These are phyloP conservation scores for Leucoraja erinaceus DNA, from an alignment of 2,113 vertebrate species.

Conservation along the genomic window DNA sequence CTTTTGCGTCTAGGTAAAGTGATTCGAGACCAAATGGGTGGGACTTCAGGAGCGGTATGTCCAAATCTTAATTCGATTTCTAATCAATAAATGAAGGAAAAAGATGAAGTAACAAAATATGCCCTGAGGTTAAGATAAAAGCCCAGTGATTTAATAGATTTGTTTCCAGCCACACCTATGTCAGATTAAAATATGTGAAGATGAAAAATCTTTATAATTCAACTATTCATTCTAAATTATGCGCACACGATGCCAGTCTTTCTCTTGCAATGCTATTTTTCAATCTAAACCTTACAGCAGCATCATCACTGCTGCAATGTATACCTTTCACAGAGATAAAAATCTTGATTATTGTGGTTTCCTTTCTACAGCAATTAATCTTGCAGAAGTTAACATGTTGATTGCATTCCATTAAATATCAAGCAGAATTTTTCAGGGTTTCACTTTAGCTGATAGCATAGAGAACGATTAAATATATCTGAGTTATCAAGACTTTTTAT, in stretches of 20 bases:
- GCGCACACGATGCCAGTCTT: neutral
- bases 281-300: neutral
- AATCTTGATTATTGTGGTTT: neutral
- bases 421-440: neutral
- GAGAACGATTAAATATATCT: neutral
- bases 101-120: neutral
- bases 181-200: neutral
- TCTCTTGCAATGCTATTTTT: neutral
- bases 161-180: neutral
- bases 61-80: neutral
- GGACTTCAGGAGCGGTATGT: conserved; percentile 83
- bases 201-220: neutral
- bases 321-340: neutral
- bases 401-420: neutral
- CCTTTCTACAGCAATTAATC: neutral
- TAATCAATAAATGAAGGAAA: neutral
- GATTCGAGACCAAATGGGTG: conserved; percentile 85
- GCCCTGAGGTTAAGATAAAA: neutral
- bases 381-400: neutral
- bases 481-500: neutral
- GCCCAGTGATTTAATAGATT: neutral
- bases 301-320: neutral
- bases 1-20: conserved; percentile 63
- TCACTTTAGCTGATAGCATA: neutral
- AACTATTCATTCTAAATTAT: neutral